These are phyloP conservation scores for Parus major DNA, from an alignment of 2,113 vertebrate species.

Conservation along the genomic window DNA sequence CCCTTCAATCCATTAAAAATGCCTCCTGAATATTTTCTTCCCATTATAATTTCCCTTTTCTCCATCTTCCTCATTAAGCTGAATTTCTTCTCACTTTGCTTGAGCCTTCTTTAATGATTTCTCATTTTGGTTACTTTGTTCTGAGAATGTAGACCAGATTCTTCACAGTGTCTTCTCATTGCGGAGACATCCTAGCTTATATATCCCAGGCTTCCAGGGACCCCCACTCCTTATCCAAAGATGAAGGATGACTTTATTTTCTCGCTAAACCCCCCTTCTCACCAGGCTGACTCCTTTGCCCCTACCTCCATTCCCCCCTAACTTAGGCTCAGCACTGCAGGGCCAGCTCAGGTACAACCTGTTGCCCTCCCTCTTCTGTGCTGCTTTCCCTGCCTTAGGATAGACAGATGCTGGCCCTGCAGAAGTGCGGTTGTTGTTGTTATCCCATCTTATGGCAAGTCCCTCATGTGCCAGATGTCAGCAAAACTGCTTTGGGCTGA, in stretches of 20 bases:
- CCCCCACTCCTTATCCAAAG: accelerated
- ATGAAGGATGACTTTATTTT: background rate
- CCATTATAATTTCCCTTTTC: background rate
- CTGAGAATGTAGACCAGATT: slow-evolving; percentile 1
- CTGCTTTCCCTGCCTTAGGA: background rate
- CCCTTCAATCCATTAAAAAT: background rate
- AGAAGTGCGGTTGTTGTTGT: background rate
- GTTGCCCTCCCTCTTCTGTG: background rate
- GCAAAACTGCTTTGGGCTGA: slow-evolving; percentile 37
- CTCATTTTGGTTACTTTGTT: background rate
- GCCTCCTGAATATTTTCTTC: background rate
- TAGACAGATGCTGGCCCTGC: background rate
- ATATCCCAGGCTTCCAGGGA: background rate
- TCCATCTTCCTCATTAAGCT: background rate
- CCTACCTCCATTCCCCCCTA: background rate
- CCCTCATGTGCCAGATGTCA: slow-evolving; percentile 9
- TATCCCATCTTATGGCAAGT: background rate
- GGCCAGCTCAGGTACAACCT: background rate
- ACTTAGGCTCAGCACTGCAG: background rate
- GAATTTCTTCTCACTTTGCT: background rate
- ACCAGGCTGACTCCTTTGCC: background rate
- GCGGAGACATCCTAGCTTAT: background rate
- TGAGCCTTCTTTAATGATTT: background rate
- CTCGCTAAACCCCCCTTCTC: background rate
- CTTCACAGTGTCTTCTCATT: background rate